Evolutionary conservation across 2,113 vertebrate species (phyloP), one percentile per base, ranked within the genome.

Genomic region (Siniperca chuatsi): DNA sequence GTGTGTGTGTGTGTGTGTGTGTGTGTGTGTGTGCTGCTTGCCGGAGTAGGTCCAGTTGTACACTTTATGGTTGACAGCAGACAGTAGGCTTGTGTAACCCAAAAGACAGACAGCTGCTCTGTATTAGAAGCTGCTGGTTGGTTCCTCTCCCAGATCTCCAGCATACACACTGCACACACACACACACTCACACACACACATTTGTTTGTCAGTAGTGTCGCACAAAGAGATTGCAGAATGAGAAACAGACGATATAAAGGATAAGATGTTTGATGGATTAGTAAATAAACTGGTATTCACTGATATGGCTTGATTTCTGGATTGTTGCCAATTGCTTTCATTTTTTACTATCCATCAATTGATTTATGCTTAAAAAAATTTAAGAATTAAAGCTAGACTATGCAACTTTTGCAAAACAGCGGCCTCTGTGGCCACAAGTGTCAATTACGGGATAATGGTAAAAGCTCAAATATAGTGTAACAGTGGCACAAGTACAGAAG

Each of bases 31-130:
- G 66, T 48, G 77, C 33, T 77, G 73, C 10, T 72, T 64, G 69
- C 25, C 25, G 9, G 75, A 62, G 80, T 87, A 64, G 57, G 85
- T 89, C 79, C 84, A 93, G 82, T 78, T 92, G 88, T 89, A 91
- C 78, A 88, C 71, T 92, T 90, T 83, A 85, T 72, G 85, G 87
- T 75, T 90, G 84, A 86, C 85, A 88, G 90, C 90, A 92, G 90
- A 93, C 86, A 90, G 90, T 90, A 70, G 88, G 82, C 90, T 92
- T 86, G 86, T 90, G 86, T 94, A 93, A 92, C 88, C 89, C 85
- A 73, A 90, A 87, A 93, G 91, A 93, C 83, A 89, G 89, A 92
- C 96, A 95, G 94, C 93, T 95, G 95, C 89, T 95, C 85, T 88
- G 87, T 81, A 88, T 94, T 95, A 88, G 88, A 85, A 88, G 86